A percentile compares a stretch with the other conserved stretches of the same genome.
phyloP scores from a whole-genome alignment of 1,140 invertebrate species.

The Atta colombica region DNA sequence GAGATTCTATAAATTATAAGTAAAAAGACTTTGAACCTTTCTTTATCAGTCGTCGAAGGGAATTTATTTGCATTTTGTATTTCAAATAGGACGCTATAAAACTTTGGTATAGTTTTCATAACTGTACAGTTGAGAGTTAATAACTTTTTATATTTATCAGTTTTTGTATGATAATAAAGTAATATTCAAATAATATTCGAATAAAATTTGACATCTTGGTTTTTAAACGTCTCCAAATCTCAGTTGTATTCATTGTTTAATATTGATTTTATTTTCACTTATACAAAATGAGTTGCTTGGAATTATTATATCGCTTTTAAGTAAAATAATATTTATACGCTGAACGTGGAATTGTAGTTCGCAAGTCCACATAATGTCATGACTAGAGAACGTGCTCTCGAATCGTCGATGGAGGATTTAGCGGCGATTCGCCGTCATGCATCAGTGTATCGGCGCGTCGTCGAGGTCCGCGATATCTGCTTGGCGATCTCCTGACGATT shows the following conservation, averaged over 20 bases:
- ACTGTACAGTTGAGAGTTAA: neutral
- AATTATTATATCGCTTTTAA: neutral
- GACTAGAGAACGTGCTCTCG: conserved; percentile 40
- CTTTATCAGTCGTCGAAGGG: no score
- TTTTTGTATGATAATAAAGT: neutral
- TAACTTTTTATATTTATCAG: neutral
- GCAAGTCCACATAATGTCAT: neutral
- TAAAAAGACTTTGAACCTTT: no score
- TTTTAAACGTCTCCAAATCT: neutral
- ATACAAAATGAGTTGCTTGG: neutral
- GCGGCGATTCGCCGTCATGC: conserved; percentile 78
- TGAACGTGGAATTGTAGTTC: neutral
- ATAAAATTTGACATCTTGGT: neutral
- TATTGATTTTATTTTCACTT: neutral
- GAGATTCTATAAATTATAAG: no score
- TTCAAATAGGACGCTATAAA: no score
- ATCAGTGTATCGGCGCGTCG: conserved; percentile 81
- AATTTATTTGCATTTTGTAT: no score
- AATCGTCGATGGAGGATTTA: conserved; percentile 73
- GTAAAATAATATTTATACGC: neutral
- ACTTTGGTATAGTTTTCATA: no score
- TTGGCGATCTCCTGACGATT: conserved; percentile 82
- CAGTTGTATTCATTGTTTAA: neutral
- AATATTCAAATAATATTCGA: neutral
- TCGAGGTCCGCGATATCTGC: conserved; percentile 79